A percentile compares a stretch with the other conserved stretches of the same genome.
Conservation (phyloP, 37 sponge, comb jelly and placozoan genomes). For the Theonella swinhoei region DNA sequence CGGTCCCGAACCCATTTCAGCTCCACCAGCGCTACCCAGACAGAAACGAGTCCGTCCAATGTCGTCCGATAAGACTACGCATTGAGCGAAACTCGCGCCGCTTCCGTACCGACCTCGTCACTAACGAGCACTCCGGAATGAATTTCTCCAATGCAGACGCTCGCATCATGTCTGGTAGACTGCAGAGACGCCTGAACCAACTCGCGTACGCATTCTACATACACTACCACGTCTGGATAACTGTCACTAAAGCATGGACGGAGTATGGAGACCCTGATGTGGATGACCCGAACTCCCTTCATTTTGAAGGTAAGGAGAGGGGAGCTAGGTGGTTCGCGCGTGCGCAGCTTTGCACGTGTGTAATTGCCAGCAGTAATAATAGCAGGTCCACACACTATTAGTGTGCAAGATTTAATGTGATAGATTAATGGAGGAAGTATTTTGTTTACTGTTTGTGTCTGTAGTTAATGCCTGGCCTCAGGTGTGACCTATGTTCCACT, state of each 20-base stretch:
- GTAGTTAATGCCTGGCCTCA: no score
- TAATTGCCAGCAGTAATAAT: not conserved
- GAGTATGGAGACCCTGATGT: slow-evolving; percentile 25
- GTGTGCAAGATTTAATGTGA: no score
- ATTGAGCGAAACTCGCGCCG: slow-evolving; percentile 67
- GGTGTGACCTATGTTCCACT: no score
- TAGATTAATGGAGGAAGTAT: no score
- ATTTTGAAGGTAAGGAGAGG: slow-evolving; percentile 76
- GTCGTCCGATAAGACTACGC: slow-evolving; percentile 72
- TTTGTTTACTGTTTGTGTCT: no score
- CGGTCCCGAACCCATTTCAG: slow-evolving; percentile 31
- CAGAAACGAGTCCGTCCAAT: slow-evolving; percentile 61
- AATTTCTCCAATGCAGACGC: slow-evolving; percentile 50
- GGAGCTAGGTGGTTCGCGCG: not conserved
- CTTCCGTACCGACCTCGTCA: slow-evolving; percentile 44
- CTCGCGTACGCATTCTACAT: slow-evolving; percentile 36
- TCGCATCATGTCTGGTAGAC: slow-evolving; percentile 64
- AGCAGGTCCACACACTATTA: not conserved
- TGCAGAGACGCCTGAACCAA: slow-evolving; percentile 46
- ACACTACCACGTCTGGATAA: slow-evolving; percentile 4
- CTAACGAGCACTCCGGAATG: slow-evolving; percentile 30
- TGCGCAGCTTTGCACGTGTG: not conserved
- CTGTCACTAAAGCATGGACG: slow-evolving; percentile 57
- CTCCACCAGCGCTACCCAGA: slow-evolving; percentile 61
- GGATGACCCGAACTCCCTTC: slow-evolving; percentile 53